Base-by-base conservation (phyloP, 2,113 vertebrate species). In the Sprattus sprattus region DNA sequence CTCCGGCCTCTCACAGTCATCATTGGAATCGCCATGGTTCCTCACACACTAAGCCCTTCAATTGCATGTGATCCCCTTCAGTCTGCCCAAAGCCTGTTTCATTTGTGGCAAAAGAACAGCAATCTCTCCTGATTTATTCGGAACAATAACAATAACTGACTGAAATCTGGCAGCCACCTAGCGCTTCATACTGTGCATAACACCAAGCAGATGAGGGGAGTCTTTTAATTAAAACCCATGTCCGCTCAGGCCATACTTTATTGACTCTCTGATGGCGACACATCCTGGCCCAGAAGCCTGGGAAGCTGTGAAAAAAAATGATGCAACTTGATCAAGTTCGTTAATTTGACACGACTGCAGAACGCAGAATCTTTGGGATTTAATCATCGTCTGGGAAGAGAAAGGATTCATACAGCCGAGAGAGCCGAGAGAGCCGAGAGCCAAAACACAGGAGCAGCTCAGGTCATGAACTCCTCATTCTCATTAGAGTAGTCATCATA, bases 81-180 rank as follows among this genome's bases (percentile, higher is more conserved):
- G 45, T 54, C 54, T 6, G 81, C 8, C 81, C 84, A 84, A 85
- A 67, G 18, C 10, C 71, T 28, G 28, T 64, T 49, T 86, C 45
- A 83, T 82, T 57, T 60, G 0, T 82, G 64, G 60, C n/a, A 85
- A 83, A 80, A 32, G 28, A 49, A 18, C 49, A 64, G 82, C 82
- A 71, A 54, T 45, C 20, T 57, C 52, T 67, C 81, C 60, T 45
- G 64, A 32, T 6, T 57, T 28, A 28, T 25, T 45, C 71, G 16
- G 71, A 78, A 32, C 71, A 50, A 82, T 71, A 83, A 84, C 49
- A 85, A 87, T 85, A 82, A 71, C 82, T 18, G 32, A 71, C 52
- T 84, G 84, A 46, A 67, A 86, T 84, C 52, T 71, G 22, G 16
- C 28, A 78, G 71, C 71, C 20, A 9, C 39, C 28, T 78, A 44